These are phyloP conservation scores for Channallabes apus DNA, from an alignment of 2,797 vertebrate species.

Conservation along the genomic window DNA sequence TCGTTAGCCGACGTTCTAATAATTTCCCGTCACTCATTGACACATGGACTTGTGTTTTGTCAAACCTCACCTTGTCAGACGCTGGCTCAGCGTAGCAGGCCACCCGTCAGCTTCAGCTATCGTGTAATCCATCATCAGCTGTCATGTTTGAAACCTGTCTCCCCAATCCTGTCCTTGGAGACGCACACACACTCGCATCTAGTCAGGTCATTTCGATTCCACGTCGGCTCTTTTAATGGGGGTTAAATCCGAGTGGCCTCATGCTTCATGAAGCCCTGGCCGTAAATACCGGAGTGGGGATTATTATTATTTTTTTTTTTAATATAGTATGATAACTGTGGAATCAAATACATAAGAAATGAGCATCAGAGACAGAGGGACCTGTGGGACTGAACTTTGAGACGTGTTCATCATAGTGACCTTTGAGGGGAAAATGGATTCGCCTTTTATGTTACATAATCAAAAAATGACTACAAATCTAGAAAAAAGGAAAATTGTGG, in stretches of 20 bases:
- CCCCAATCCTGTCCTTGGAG: slow-evolving; percentile 30
- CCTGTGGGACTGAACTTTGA: not conserved
- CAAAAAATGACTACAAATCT: not conserved
- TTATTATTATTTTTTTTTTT: not conserved
- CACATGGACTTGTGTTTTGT: slow-evolving; percentile 45
- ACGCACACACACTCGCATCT: slow-evolving; percentile 1
- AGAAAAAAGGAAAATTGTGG: too few relatives aligned
- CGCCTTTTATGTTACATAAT: not conserved
- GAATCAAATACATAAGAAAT: not conserved
- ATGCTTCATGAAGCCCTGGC: slow-evolving; percentile 14
- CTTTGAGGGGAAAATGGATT: not conserved
- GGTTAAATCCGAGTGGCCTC: slow-evolving; percentile 38
- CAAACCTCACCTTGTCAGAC: slow-evolving; percentile 48
- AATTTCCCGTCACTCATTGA: slow-evolving; percentile 53
- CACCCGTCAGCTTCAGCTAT: slow-evolving; percentile 54
- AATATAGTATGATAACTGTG: not conserved
- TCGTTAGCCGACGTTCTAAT: slow-evolving; percentile 53
- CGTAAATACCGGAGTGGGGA: not conserved
- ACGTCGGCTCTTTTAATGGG: slow-evolving; percentile 32
- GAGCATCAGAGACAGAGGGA: not conserved
- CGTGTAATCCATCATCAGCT: slow-evolving; percentile 61
- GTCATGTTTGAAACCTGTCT: slow-evolving; percentile 52
- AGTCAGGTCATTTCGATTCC: slow-evolving; percentile 48
- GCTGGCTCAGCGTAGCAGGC: slow-evolving; percentile 48
- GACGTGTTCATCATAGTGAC: not conserved